Evolutionary conservation across 2,888 invertebrate genomes (phyloP).

Genomic region (Galerucella calmariensis): DNA sequence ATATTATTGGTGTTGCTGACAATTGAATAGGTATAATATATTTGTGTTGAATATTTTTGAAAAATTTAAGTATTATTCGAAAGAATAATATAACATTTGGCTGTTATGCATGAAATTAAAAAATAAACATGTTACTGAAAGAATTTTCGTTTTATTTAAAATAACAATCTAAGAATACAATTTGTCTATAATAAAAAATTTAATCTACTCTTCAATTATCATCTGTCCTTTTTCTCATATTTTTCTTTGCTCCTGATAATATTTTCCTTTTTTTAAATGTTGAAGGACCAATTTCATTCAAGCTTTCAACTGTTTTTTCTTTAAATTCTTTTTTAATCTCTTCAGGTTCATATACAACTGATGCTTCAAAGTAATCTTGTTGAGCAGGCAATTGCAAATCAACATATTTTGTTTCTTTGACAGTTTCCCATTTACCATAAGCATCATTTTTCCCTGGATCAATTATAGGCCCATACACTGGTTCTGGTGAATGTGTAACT

Average conservation of each 20-base stretch:
- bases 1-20: constrained; percentile 40
- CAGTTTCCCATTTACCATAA: constrained; percentile 81
- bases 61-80: constrained; percentile 44
- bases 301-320: constrained; percentile 71
- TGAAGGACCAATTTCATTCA: constrained; percentile 66
- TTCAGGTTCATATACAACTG: constrained; percentile 63
- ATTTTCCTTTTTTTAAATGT: constrained; percentile 79
- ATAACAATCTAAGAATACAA: neutral
- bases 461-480: constrained; percentile 67
- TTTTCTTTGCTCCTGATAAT: constrained; percentile 68
- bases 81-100: constrained; percentile 48
- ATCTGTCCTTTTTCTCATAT: constrained; percentile 73
- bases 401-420: constrained; percentile 69
- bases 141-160: constrained; percentile 13
- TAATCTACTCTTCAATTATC: constrained; percentile 67
- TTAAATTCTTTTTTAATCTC: constrained; percentile 69
- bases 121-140: constrained; percentile 46
- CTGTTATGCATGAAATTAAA: constrained; percentile 53
- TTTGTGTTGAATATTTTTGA: constrained; percentile 40
- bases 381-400: constrained; percentile 79
- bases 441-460: constrained; percentile 74
- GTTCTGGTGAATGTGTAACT: constrained; percentile 58
- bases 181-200: too few relatives aligned
- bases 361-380: constrained; percentile 49
- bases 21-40: constrained; percentile 39